A percentile compares a stretch with the other conserved stretches of the same genome.
Evolutionary conservation across 2,888 invertebrate genomes (phyloP).

Genomic region (Metopia argyrocephala): DNA sequence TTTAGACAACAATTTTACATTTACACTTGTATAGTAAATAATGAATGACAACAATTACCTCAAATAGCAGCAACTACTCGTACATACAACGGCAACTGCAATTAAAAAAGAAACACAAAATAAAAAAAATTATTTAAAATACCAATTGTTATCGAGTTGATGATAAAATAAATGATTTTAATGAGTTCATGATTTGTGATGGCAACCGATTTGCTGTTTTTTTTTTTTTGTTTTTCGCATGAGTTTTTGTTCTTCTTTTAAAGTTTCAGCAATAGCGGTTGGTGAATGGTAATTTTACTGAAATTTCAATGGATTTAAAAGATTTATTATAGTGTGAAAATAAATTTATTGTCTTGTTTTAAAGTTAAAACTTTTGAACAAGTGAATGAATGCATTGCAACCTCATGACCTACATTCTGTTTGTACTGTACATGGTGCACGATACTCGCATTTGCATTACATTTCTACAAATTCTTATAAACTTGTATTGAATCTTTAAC

Average conservation of each 20-base stretch:
- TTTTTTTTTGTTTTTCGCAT: slow-evolving; percentile 36
- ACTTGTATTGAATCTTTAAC: background rate
- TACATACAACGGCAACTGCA: slow-evolving; percentile 10
- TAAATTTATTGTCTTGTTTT: slow-evolving; percentile 23
- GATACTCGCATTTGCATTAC: no score
- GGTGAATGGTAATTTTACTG: background rate
- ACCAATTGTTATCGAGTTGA: slow-evolving; percentile 57
- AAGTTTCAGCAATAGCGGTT: slow-evolving; percentile 33
- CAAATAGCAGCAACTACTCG: background rate
- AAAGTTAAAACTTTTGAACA: background rate
- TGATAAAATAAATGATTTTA: slow-evolving; percentile 61
- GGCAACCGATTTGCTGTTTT: background rate
- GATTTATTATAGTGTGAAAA: slow-evolving; percentile 38
- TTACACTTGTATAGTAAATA: background rate
- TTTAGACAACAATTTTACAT: slow-evolving; percentile 55
- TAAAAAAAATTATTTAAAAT: slow-evolving; percentile 47
- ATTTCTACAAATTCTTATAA: background rate
- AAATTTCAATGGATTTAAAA: slow-evolving; percentile 34
- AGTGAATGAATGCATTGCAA: background rate
- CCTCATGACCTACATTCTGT: slow-evolving; percentile 22
- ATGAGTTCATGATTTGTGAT: slow-evolving; percentile 58
- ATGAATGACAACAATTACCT: background rate
- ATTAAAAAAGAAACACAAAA: slow-evolving; percentile 17
- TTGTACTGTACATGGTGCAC: no score
- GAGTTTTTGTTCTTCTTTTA: slow-evolving; percentile 34